These are phyloP conservation scores for human (Homo sapiens) DNA, from an alignment of 2,113 vertebrate genomes.

Conservation along the genomic window DNA sequence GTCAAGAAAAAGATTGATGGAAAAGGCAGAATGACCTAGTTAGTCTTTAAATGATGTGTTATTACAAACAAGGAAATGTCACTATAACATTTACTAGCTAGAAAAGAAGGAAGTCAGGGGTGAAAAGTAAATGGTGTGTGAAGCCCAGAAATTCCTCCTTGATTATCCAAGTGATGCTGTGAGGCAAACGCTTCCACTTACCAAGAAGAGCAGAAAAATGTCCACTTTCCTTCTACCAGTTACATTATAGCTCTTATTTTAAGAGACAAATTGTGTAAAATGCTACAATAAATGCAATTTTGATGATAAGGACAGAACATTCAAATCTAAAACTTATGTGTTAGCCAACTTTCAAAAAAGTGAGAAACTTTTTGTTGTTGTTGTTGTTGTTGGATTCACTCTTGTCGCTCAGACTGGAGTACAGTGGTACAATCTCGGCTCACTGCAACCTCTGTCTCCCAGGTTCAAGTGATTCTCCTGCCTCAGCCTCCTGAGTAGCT, in stretches of 20 bases:
- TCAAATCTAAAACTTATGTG: not conserved
- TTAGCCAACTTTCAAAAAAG: not conserved
- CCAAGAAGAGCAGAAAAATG: not conserved
- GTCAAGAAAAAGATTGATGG: not conserved
- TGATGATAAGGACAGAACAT: not conserved
- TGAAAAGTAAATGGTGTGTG: rapidly evolving
- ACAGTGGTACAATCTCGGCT: no score
- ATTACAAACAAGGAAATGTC: not conserved
- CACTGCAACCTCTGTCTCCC: no score
- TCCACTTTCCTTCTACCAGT: not conserved
- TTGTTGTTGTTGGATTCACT: no score
- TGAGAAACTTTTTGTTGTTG: not conserved
- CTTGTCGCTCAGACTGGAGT: no score
- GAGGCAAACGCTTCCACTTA: not conserved
- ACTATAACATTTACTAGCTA: not conserved
- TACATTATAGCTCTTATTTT: not conserved
- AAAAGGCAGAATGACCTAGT: not conserved
- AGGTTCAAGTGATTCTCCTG: no score
- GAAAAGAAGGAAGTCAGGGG: not conserved
- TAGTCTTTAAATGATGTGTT: not conserved
- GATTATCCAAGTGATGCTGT: not conserved
- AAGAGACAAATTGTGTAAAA: not conserved
- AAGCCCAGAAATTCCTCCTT: not conserved
- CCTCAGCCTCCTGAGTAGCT: no score
- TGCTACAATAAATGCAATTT: not conserved